These are phyloP conservation scores for Salvelinus fontinalis DNA, from an alignment of 2,113 vertebrate genomes.

Conservation along the genomic window DNA sequence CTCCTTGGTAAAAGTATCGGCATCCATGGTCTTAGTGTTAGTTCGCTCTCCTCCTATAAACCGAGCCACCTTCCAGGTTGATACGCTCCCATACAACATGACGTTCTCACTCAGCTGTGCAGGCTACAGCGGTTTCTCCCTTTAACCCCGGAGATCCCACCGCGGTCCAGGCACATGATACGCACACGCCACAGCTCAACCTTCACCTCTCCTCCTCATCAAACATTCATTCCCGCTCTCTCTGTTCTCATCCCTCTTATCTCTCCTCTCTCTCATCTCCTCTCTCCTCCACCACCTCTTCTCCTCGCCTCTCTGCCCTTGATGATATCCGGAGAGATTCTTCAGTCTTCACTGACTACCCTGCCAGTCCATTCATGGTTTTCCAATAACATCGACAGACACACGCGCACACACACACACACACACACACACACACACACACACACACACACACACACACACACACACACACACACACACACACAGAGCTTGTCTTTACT, in stretches of 20 bases:
- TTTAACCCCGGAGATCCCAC: neutral
- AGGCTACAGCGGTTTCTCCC: neutral
- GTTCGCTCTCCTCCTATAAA: no score
- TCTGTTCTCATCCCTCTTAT: neutral
- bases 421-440: neutral
- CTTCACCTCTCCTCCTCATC: constrained; percentile 8
- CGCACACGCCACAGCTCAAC: neutral
- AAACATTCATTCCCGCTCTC: neutral
- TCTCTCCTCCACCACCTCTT: neutral
- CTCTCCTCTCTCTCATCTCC: neutral
- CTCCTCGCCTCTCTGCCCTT: neutral
- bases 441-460: neutral
- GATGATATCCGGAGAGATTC: neutral
- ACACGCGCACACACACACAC: no score
- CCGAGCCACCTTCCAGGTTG: no score
- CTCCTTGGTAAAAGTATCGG: no score
- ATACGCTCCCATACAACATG: no score
- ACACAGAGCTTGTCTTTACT: neutral
- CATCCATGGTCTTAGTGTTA: no score
- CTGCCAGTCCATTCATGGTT: neutral
- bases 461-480: no score
- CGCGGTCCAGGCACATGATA: neutral
- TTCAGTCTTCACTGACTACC: neutral
- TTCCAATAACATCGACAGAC: neutral
- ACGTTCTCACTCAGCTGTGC: no score